phyloP scores from a whole-genome alignment of 1,140 invertebrate species.

The Dinoponera quadriceps region DNA sequence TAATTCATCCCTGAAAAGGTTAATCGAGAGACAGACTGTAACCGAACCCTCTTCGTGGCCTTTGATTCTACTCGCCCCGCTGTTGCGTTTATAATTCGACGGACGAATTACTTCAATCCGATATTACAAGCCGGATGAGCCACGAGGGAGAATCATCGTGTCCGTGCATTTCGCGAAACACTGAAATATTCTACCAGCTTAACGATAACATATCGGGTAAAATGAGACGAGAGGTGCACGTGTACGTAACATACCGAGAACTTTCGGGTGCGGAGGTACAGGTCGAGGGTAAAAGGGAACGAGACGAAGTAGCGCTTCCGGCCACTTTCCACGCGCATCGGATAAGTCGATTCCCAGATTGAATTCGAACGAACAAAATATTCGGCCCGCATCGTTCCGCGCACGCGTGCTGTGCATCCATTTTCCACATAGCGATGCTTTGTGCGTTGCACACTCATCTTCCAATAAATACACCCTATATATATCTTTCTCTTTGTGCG shows the following conservation, averaged over 20 bases:
- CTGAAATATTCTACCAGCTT: neutral
- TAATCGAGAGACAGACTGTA: neutral
- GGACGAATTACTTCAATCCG: neutral
- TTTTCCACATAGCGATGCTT: neutral
- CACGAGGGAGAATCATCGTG: neutral
- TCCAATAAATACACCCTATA: conserved; percentile 29
- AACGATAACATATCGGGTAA: neutral
- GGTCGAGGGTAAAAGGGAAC: neutral
- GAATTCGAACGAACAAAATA: conserved; percentile 20
- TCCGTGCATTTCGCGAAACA: neutral
- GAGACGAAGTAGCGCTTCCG: neutral
- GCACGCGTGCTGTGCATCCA: neutral
- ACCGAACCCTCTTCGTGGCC: neutral
- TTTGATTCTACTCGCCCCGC: neutral
- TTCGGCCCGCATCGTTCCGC: conserved; percentile 19
- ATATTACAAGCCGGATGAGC: too few species aligned
- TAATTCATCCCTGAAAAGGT: neutral
- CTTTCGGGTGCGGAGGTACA: neutral
- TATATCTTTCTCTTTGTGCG: conserved; percentile 2
- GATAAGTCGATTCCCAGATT: conserved; percentile 36
- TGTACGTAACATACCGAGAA: neutral
- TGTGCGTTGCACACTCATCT: conserved; percentile 12
- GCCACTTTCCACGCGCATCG: neutral
- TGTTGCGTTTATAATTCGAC: neutral
- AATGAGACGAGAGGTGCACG: too few species aligned